Base-by-base conservation (phyloP, 2,888 invertebrate genomes). In the Lycaena phlaeas region DNA sequence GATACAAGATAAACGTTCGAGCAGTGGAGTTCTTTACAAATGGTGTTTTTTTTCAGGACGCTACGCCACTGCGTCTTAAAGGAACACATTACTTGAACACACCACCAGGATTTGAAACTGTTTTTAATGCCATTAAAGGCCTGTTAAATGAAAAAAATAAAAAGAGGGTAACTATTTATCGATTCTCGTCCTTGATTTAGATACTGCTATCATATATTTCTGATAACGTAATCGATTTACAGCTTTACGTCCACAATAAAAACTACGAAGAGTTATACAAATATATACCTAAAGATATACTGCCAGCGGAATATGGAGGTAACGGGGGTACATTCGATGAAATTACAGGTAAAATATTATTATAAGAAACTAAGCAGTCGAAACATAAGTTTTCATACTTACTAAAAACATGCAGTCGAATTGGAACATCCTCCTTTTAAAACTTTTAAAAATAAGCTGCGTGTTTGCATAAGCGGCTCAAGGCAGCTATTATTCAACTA, bases 231-330 rank as follows among this genome's bases (percentile, higher is more conserved):
- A 14, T 22, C 7, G 5, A 28, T 42, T 59, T 74, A 54, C 56
- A 87, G 77, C 48, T 87, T 3, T 69, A 64, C 51, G 68, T 87
- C 2, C 86, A 87, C 49, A 85, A 81, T 43, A 84, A 86, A 51
- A 70, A 86, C 51, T 71, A 85, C 42, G 86, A 88, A 1, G 84
- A 85, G 14, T 68, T 91, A 37, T 87, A 87, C 52, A 71, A 88
- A 51, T 55, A 77, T 36, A 73, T 91, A 12, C 87, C 90, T 0
- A 82, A 85, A 50, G 75, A 86, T 2, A 68, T 87, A 29, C 64
- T 91, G 31, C 91, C 91, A 1, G 64, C 61, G 5, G 91, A 91
- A 57, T 91, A 90, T 56, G 91, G 91, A 7, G 91, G 91, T 1
- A 77, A 78, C 7, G 88, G 81, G 17, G 87, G 87, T 1, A 71